Evolutionary conservation across 2,797 vertebrate genomes (phyloP), one percentile per base, ranked within the genome.

Genomic region (Mormyrus hasselquistii): DNA sequence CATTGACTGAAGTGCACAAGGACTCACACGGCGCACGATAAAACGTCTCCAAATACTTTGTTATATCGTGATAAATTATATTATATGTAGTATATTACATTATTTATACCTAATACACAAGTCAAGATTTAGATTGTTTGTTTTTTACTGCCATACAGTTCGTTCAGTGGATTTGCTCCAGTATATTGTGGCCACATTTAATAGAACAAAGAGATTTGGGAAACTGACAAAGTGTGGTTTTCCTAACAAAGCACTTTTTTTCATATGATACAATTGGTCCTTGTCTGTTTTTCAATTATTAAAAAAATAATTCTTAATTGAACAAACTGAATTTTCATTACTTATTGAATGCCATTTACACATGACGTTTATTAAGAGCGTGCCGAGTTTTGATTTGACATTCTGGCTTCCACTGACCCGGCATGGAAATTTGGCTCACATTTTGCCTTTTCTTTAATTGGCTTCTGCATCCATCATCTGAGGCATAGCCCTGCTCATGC

Each of bases 341-440:
- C 62, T 34, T 9, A 44, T 19, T n/a, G 34, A 79, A 79, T 79
- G 73, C 38, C 38, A n/a, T 79, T 41, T n/a, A 79, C 2, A 38
- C 16, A n/a, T 41, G 34, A 44, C 44, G 73, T 19, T 79, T 79
- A 79, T 7, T 8, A 44, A 8, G n/a, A 7, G 2, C 2, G 10
- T 2, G 3, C 44, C 89, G 76, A 87, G 88, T 85, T 92, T 90
- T 93, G 92, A 90, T 88, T 89, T 93, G 92, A 93, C 92, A 88
- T 94, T 89, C 38, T 94, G 93, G 91, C 93, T 93, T 95, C 95
- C 94, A 92, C 91, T 93, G 82, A 88, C 88, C 57, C 55, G 92
- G 93, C 52, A 93, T 92, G 47, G 19, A 55, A 91, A 88, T 85
- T 89, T 91, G 88, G 90, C 91, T 92, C 91, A 86, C 89, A 90